Base-by-base conservation (phyloP, 2,888 invertebrate genomes). In the Drosophila birchii region DNA sequence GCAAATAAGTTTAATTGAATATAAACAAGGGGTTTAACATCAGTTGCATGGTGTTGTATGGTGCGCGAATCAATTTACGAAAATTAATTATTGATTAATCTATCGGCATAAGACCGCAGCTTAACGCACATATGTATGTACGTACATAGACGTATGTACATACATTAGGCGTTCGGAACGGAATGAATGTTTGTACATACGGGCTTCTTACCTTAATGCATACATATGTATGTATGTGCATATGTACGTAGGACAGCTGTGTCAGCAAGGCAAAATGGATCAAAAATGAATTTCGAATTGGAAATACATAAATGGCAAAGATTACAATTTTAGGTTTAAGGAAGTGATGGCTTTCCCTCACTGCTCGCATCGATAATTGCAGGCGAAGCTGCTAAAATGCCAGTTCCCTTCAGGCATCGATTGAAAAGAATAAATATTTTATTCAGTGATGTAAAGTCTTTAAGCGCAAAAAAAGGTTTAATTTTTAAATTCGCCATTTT, bases 21-120 rank as follows among this genome's bases (percentile, higher is more conserved):
- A 45, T n/a, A 43, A 43, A 36, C 20, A 34, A 34, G 23, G 41
- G 23, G 32, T 23, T n/a, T 1, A n/a, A n/a, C 5, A 34, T 8
- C 7, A 20, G n/a, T 34, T 43, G 11, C 36, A 8, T 12, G 6
- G 32, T 34, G 20, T 16, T n/a, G 1, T 8, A 18, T 11, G 26
- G 49, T 39, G 34, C 29, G 47, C 29, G 26, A 43, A 32, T 29
- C 20, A 43, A 49, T 51, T 64, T 34, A 20, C 39, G 18, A 7
- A 64, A 43, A 16, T 66, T 51, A 64, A 64, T 44, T 66, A 66
- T 66, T 66, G 66, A 66, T 66, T 66, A 66, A 51, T 66, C 49
- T 51, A 64, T 66, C 64, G 64, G 64, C 66, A n/a, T 36, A 64
- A 51, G 66, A 66, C 64, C 49, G 64, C 64, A 66, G 41, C 39